These are phyloP conservation scores for Axinella damicornis DNA, from an alignment of 37 sponge, comb jelly and placozoan genomes.

Conservation along the genomic window DNA sequence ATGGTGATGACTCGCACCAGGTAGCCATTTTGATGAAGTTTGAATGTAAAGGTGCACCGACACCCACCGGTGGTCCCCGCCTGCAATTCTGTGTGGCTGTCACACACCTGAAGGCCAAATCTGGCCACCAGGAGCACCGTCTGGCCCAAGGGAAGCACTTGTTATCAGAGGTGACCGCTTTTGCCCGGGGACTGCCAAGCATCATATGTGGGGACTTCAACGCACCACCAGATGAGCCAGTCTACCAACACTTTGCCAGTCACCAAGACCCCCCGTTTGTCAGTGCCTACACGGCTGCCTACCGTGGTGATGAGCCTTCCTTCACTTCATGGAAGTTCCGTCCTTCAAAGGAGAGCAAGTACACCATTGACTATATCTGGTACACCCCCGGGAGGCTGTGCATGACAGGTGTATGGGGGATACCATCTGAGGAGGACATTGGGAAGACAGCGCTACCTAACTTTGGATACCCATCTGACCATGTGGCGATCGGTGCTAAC, in stretches of 20 bases:
- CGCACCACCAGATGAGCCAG: conserved; percentile 55
- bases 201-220: conserved; percentile 84
- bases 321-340: conserved; percentile 82
- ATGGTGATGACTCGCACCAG: conserved; percentile 34
- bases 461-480: conserved; percentile 75
- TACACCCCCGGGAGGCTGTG: conserved; percentile 15
- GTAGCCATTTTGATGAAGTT: conserved; percentile 56
- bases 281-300: conserved; percentile 32
- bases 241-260: conserved; percentile 45
- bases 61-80: not conserved
- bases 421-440: conserved; percentile 57
- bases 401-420: conserved; percentile 6
- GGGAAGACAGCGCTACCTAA: conserved; percentile 54
- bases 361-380: conserved; percentile 87
- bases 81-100: conserved; percentile 56
- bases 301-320: conserved; percentile 55
- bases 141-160: conserved; percentile 62
- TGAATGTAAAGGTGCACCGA: conserved; percentile 1
- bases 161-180: conserved; percentile 27
- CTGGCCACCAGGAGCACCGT: conserved; percentile 5
- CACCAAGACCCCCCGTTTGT: conserved; percentile 4
- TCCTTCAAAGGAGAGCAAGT: conserved; percentile 25
- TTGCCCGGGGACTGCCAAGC: conserved; percentile 26
- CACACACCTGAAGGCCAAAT: conserved; percentile 78
- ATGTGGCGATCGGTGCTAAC: conserved; percentile 59